Evolutionary conservation across 1,140 invertebrate species (phyloP), one percentile per base, ranked within the genome.

Genomic region (Drosophila tani): DNA sequence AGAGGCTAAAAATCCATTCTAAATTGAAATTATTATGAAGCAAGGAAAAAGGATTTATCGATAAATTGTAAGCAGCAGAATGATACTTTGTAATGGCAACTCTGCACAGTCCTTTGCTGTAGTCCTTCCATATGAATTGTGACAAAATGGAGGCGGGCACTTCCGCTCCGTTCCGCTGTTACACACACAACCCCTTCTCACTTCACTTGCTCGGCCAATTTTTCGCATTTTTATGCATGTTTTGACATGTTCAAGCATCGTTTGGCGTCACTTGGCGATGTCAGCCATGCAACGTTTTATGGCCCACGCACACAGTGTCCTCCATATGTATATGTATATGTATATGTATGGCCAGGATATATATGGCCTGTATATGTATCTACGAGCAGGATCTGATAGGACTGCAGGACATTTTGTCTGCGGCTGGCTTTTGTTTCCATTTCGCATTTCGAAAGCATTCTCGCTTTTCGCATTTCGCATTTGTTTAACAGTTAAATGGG

Each of bases 221-320:
- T 56, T 55, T 75, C 75, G 74, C 74, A 65, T 60, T 87, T 83
- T 80, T 87, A 87, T 87, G 80, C 80, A 83, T 86, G 80, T 83
- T 86, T 83, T 79, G 83, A 83, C 84, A 86, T 87, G 71, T 87
- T 86, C 86, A 80, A 87, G 71, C 67, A 63, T 60, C 71, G 64
- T 70, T 56, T 83, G 80, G 71, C 84, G 84, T 87, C 83, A 82
- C 69, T 87, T 76, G 79, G 67, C 80, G 63, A 81, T 80, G 75
- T 68, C 65, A 76, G 60, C 27, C 80, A 82, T 86, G 66, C 76
- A 86, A 49, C 83, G 67, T 74, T 86, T 86, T 87, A 86, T 79
- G 83, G 67, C 78, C 19, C 63, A 50, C 57, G n/a, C 27, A 63
- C 47, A 65, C 11, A 57, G 8, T 15, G 29, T 11, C 35, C 46